Evolutionary conservation across 2,797 vertebrate genomes (phyloP), one percentile per base, ranked within the genome.

Genomic region (Nasua narica): DNA sequence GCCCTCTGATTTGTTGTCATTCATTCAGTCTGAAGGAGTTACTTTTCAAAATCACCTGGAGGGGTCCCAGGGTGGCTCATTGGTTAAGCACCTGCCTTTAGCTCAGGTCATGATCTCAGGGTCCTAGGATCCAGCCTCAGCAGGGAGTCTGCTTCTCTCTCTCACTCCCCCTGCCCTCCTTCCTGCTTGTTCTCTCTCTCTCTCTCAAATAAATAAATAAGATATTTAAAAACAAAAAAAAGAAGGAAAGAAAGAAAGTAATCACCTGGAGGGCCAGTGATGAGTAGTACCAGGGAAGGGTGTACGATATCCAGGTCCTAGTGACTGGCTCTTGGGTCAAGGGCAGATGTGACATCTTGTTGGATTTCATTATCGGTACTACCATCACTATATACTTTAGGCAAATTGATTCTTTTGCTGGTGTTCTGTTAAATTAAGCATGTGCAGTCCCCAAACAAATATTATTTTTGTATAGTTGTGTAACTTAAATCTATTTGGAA

Each of bases 351-450:
- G 25, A 52, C 5, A 60, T n/a, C 32, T 54, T 76, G 12, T n/a
- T 76, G 46, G 27, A 81, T 43, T 87, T 65, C 58, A 67, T 12
- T 43, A 35, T 25, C 65, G 19, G 21, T 37, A 21, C 13, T 54
- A 37, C 13, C 18, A 29, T 46, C 60, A 32, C 12, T 50, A 29
- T 43, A 10, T 43, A 54, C 87, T 74, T 15, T 1, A 74, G 15
- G 54, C 1, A 60, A 48, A 6, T 11, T 23, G 3, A 7, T 81
- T 37, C 12, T 43, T 54, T 54, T 19, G 52, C 21, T 54, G 52
- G 52, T 54, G 52, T 54, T 54, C 52, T 88, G 27, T 95, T 95
- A 72, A 65, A 76, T 43, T 77, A 96, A 95, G 60, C 21, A 91
- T 48, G n/a, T 77, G 6, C 2, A 86, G 27, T 50, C 5, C 46